Base-by-base conservation (phyloP, 2,888 invertebrate genomes). In the Drosophila bunnanda region DNA sequence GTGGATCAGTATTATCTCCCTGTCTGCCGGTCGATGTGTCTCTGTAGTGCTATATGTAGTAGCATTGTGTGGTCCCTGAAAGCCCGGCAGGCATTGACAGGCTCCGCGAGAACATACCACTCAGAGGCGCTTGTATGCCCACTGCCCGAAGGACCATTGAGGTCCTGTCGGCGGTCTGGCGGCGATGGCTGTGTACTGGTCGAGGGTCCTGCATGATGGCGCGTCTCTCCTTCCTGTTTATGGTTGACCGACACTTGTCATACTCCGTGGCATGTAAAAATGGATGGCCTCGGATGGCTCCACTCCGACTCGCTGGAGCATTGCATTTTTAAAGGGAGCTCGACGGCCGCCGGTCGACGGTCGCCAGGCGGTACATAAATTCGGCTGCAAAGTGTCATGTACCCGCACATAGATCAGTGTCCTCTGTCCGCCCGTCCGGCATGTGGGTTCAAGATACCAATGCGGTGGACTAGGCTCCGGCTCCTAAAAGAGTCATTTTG, bases 231-330 rank as follows among this genome's bases (percentile, higher is more conserved):
- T 64, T 75, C 66, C 72, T 70, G 73, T 79, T 82, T 79, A 64
- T 68, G 77, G 75, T 58, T 86, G 88, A 78, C 76, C 80, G 57
- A 71, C 80, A 76, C 81, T 86, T 76, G 72, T 75, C 82, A 85
- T 69, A 74, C 64, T 66, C 53, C 61, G 54, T 38, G 64, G 48
- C 52, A 58, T 66, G 68, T 59, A 52, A 57, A 72, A 79, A 59
- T 70, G 50, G 39, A 73, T 65, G 68, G 53, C 22, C 15, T 12
- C 50, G 8, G 43, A 17, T 50, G 10, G 43, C 25, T 50, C 20
- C 57, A 30, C 36, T 38, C 25, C 32, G 46, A n/a, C 22, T 20
- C 13, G 38, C 25, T 28, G 34, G n/a, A 46, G 39, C n/a, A 34
- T 25, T 65, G 57, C 53, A 57, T 25, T 74, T 82, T 69, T 54